Percentiles rank a stretch among this genome's conserved stretches.
These are phyloP conservation scores for Enteromius trimaculatus DNA, from an alignment of 2,797 vertebrate genomes.

Conservation along the genomic window DNA sequence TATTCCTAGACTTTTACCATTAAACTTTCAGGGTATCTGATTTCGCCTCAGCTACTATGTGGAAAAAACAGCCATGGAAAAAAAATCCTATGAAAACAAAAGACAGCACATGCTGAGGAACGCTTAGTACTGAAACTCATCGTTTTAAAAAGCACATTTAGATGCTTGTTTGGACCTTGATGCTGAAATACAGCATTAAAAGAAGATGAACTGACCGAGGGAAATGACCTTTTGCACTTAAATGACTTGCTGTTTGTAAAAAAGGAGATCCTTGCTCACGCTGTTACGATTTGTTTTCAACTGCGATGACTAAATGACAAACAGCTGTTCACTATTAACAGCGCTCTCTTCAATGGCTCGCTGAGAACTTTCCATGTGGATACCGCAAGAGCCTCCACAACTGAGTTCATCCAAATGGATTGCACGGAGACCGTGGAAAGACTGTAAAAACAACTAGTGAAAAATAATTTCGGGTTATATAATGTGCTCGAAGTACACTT, in stretches of 20 bases:
- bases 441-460: slow-evolving; percentile 52
- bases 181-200: neutral
- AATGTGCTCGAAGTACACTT: neutral
- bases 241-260: slow-evolving; percentile 47
- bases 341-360: slow-evolving; percentile 24
- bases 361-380: slow-evolving; percentile 69
- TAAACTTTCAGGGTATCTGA: slow-evolving; percentile 69
- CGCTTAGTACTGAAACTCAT: neutral
- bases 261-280: slow-evolving; percentile 50
- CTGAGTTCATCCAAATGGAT: slow-evolving; percentile 55
- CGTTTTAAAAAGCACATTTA: neutral
- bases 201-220: neutral
- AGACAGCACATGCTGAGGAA: slow-evolving; percentile 7
- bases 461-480: slow-evolving; percentile 16
- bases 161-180: neutral
- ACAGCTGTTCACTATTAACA: slow-evolving; percentile 76
- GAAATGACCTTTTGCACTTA: neutral
- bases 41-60: slow-evolving; percentile 71
- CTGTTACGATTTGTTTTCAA: slow-evolving; percentile 68
- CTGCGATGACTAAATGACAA: slow-evolving; percentile 65
- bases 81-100: slow-evolving; percentile 35
- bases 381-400: slow-evolving; percentile 56
- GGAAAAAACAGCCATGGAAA: slow-evolving; percentile 62
- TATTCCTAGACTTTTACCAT: slow-evolving; percentile 75
- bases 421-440: slow-evolving; percentile 56